Percentiles rank a stretch among this genome's conserved stretches.
Evolutionary conservation across 2,888 invertebrate species (phyloP).

Genomic region (Pseudoips prasinana): DNA sequence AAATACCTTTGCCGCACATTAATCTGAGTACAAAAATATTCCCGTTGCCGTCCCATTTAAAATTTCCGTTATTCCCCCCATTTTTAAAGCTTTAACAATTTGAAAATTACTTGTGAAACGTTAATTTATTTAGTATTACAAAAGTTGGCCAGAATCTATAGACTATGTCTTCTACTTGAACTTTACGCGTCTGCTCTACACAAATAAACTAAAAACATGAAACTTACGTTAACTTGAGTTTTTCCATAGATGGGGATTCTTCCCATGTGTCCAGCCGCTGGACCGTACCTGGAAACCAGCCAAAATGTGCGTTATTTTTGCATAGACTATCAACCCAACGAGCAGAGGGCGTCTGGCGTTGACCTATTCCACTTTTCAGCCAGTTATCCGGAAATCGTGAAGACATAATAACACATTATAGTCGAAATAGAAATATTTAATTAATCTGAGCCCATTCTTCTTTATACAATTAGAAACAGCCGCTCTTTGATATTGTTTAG

Average conservation of each 20-base stretch:
- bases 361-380: constrained; percentile 51
- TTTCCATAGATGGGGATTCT: constrained; percentile 76
- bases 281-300: constrained; percentile 73
- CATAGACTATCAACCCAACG: constrained; percentile 43
- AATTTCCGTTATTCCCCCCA: too few relatives aligned
- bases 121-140: too few relatives aligned
- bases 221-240: constrained; percentile 75
- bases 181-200: too few relatives aligned
- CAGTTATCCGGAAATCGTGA: constrained; percentile 27
- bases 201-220: too few relatives aligned
- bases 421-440: constrained; percentile 20
- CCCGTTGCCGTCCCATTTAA: too few relatives aligned
- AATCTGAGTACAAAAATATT: too few relatives aligned
- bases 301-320: constrained; percentile 72
- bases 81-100: too few relatives aligned
- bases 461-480: constrained; percentile 2
- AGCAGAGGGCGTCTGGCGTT: constrained; percentile 39
- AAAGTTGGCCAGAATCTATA: too few relatives aligned
- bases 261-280: constrained; percentile 67
- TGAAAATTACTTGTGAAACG: too few relatives aligned
- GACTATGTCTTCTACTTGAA: too few relatives aligned
- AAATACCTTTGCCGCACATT: too few relatives aligned
- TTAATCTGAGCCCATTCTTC: constrained; percentile 21
- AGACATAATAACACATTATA: constrained; percentile 1
- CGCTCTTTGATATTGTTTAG: too few relatives aligned